These are phyloP conservation scores for Eleutherodactylus coqui DNA, from an alignment of 2,797 vertebrate species.

Conservation along the genomic window DNA sequence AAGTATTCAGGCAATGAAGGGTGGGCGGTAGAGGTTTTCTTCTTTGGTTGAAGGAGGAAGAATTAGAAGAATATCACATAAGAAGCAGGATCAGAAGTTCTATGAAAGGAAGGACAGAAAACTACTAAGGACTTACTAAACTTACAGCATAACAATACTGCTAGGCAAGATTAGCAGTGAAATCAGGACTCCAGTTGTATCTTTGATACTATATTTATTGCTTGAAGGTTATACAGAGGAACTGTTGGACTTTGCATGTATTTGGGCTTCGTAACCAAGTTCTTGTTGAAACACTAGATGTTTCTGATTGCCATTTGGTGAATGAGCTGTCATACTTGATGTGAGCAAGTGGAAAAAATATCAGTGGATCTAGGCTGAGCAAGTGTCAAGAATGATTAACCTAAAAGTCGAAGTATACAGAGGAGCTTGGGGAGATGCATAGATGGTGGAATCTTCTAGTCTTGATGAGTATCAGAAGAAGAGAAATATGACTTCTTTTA, in stretches of 20 bases:
- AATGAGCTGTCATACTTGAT: background rate
- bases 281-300: constrained; percentile 6
- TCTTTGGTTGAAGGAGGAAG: constrained; percentile 36
- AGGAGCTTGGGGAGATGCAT: background rate
- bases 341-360: background rate
- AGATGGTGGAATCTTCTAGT: constrained; percentile 22
- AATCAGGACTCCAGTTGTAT: background rate
- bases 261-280: background rate
- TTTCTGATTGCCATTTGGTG: background rate
- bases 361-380: background rate
- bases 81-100: constrained; percentile 41
- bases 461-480: background rate
- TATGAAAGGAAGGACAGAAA: background rate
- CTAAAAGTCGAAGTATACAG: background rate
- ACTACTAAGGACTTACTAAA: background rate
- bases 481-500: background rate
- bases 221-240: background rate
- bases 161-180: constrained; percentile 10
- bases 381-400: background rate
- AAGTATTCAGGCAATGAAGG: background rate
- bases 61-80: constrained; percentile 44
- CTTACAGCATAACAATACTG: background rate
- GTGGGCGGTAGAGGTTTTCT: background rate
- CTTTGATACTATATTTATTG: background rate
- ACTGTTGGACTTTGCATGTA: background rate